Base-by-base conservation (phyloP, 1,140 invertebrate genomes). In the Trachelipus rathkii region DNA sequence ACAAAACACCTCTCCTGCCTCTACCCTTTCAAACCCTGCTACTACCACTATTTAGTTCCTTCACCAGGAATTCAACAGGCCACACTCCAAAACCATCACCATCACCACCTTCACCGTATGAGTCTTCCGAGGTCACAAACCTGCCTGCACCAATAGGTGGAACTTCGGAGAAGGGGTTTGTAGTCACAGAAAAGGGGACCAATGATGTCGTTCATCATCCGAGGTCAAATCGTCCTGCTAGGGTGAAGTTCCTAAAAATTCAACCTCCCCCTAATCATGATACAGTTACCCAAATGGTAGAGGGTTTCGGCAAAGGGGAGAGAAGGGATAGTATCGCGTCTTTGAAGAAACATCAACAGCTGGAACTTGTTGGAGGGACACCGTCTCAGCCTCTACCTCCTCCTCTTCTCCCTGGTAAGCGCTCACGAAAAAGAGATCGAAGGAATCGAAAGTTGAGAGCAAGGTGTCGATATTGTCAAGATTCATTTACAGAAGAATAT, bases 261-360 rank as follows among this genome's bases (percentile, higher is more conserved):
- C 83, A 84, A 76, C 81, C 81, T 21, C 53, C 0, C 50, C 74
- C 23, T 75, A 88, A 91, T 69, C 92, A 93, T 82, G 93, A n/a
- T 95, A 94, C 85, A 90, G 91, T 75, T 94, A 94, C 86, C 92
- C 92, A n/a, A 1, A 87, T 90, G 77, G 88, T 92, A 76, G 90
- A 92, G 50, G 89, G 82, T 66, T 78, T 82, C 21, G 76, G 69
- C 10, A 77, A 76, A n/a, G 72, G 75, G 70, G 80, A 81, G 45
- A 81, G 74, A 46, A 50, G 75, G 53, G 78, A 81, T 44, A 77
- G 77, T n/a, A 78, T 77, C 33, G 60, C 76, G 67, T 80, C 78
- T 24, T 44, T 79, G 5, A 80, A 81, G 78, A 79, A 78, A 67
- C 76, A 78, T 33, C 78, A 74, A 43, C 67, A 77, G 53, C 72